These are phyloP conservation scores for Nyctibius grandis DNA, from an alignment of 2,797 vertebrate genomes.

Conservation along the genomic window DNA sequence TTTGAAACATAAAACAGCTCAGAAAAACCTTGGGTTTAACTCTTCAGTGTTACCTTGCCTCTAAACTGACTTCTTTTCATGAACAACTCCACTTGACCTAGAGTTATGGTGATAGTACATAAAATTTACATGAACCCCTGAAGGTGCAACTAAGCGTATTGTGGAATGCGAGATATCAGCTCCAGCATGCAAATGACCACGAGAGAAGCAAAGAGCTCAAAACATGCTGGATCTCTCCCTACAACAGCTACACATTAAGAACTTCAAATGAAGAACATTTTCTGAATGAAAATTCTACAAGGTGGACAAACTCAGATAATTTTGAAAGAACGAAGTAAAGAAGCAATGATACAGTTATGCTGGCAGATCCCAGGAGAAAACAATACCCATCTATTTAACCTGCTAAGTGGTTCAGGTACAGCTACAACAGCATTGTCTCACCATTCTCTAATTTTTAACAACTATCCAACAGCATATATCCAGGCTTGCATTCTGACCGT, in stretches of 20 bases:
- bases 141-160: not conserved
- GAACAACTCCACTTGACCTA: not conserved
- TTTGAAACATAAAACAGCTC: not conserved
- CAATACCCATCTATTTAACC: not conserved
- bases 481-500: not conserved
- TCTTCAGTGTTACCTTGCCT: not conserved
- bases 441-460: not conserved
- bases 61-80: not conserved
- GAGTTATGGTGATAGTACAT: not conserved
- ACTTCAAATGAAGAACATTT: not conserved
- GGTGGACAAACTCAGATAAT: not conserved
- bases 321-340: not conserved
- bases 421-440: not conserved
- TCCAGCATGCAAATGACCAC: not conserved
- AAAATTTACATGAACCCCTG: not conserved
- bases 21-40: not conserved
- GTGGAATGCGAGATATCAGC: rapidly evolving
- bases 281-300: not conserved
- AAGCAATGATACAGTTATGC: not conserved
- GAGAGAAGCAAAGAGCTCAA: not conserved
- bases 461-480: not conserved
- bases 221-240: not conserved
- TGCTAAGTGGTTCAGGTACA: not conserved
- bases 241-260: not conserved
- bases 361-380: not conserved